phyloP scores from a whole-genome alignment of 1,140 invertebrate genomes.

The Luehdorfia chinensis region DNA sequence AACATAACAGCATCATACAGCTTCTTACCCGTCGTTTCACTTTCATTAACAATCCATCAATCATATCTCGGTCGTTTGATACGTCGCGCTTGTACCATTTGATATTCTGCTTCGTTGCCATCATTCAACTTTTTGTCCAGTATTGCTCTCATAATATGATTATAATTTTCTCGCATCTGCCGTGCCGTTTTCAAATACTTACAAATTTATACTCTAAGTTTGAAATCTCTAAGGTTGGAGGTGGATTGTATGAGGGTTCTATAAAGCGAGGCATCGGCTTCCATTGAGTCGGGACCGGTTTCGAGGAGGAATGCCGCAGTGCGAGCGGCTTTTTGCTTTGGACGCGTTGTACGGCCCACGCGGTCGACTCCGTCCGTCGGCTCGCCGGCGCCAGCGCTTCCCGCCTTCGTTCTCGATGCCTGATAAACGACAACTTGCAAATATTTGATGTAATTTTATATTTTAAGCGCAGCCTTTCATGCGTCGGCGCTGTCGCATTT shows the following conservation, averaged over 20 bases:
- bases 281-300: conserved; percentile 65
- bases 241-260: conserved; percentile 23
- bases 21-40: conserved; percentile 20
- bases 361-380: conserved; percentile 34
- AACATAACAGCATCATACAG: no score
- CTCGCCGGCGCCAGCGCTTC: conserved; percentile 53
- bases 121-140: conserved; percentile 57
- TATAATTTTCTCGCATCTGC: conserved; percentile 56
- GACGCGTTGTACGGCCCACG: conserved; percentile 47
- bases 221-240: conserved; percentile 26
- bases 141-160: conserved; percentile 56
- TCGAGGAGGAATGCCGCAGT: conserved; percentile 55
- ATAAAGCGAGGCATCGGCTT: conserved; percentile 40
- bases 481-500: not conserved
- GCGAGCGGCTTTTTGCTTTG: conserved; percentile 55
- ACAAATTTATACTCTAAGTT: conserved; percentile 22
- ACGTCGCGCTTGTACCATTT: conserved; percentile 38
- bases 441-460: conserved; percentile 51
- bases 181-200: conserved; percentile 11
- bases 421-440: conserved; percentile 57
- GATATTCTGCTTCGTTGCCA: conserved; percentile 47
- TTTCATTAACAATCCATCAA: conserved; percentile 42
- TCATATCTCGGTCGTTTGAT: conserved; percentile 29
- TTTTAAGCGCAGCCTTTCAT: conserved; percentile 23
- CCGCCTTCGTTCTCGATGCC: conserved; percentile 36